These are phyloP conservation scores for Eristalinus sepulchralis DNA, from an alignment of 2,888 invertebrate genomes.

Conservation along the genomic window DNA sequence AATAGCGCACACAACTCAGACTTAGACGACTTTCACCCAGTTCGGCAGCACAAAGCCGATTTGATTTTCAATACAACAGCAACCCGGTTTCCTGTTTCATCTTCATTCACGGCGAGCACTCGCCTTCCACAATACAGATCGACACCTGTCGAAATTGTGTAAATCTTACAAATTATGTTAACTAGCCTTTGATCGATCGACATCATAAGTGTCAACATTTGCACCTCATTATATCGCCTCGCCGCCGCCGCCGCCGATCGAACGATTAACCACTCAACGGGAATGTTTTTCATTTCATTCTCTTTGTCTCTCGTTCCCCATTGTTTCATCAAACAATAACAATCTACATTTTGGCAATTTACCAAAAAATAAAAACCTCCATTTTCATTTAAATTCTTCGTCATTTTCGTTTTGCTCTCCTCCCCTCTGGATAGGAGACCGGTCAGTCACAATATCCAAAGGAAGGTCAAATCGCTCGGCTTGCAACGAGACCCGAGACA, in stretches of 20 bases:
- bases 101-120: neutral
- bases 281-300: constrained; percentile 17
- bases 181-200: constrained; percentile 30
- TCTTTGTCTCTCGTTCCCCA: neutral
- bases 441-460: neutral
- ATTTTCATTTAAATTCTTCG: constrained; percentile 6
- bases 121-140: neutral
- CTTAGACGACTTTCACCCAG: neutral
- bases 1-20: too few relatives aligned
- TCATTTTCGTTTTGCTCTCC: neutral
- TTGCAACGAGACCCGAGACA: neutral
- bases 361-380: neutral
- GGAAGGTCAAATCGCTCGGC: neutral
- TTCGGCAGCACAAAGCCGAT: neutral
- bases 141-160: constrained; percentile 16
- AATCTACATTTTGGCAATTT: constrained; percentile 21
- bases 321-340: constrained; percentile 31
- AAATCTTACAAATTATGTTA: constrained; percentile 37
- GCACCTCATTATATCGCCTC: constrained; percentile 39
- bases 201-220: constrained; percentile 57
- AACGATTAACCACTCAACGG: constrained; percentile 26
- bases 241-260: neutral
- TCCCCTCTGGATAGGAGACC: neutral
- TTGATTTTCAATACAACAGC: neutral
- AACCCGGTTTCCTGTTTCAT: neutral